Base-by-base conservation (phyloP, 2,113 vertebrate species). In the Periophthalmodon schlosseri region DNA sequence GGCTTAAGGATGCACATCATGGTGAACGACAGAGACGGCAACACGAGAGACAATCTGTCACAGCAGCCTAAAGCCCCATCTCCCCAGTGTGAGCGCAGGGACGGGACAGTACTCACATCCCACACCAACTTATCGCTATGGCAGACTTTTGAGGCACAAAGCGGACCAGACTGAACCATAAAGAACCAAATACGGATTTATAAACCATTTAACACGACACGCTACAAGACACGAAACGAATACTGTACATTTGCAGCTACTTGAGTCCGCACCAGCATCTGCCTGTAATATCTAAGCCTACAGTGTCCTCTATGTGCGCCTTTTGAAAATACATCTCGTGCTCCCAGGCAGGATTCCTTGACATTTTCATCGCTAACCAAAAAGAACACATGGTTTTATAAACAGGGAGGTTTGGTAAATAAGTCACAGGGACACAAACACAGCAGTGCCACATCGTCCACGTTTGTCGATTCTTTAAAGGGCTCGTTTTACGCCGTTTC, bases 11-110 rank as follows among this genome's bases (percentile, higher is more conserved):
- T 79, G 83, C 84, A 78, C 74, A 86, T 86, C 75, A 86, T 23
- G 56, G 72, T 79, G 78, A 91, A 67, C 28, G 69, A 82, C 74
- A 82, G 56, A 56, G 82, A 81, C 86, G 84, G 82, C 82, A 71
- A 58, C 84, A 90, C 76, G 84, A 84, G 77, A 87, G 81, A 82
- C 69, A 73, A 85, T 89, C 84, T 82, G 81, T 79, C 81, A 91
- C 70, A 74, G 73, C 81, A 83, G 81, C 81, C 61, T 78, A 68
- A 61, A 67, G 84, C 69, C 76, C 67, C 72, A 78, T 81, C 83
- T 80, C 79, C 72, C 88, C 74, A 78, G 65, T 57, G 74, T 69
- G 76, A 83, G 84, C 69, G 52, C 10, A 58, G 77, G 57, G 69
- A 79, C 16, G 68, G 54, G 11, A 6, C 56, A 75, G 64, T 74